These are phyloP conservation scores for Platycheirus rosarum DNA, from an alignment of 2,888 invertebrate species.

Conservation along the genomic window DNA sequence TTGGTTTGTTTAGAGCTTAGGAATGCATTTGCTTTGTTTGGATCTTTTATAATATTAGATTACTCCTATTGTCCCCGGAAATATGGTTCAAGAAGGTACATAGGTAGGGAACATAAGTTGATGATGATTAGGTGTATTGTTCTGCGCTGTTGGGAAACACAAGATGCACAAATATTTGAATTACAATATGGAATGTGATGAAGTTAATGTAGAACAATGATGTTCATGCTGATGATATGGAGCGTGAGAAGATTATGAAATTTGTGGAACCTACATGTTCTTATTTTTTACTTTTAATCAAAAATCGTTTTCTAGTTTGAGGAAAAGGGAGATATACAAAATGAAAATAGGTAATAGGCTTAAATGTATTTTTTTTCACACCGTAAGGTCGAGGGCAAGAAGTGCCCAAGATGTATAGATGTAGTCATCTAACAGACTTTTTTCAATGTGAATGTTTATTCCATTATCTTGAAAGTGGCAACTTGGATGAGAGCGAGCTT, in stretches of 20 bases:
- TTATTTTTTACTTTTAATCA: too few species aligned
- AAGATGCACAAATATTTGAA: conserved; percentile 31
- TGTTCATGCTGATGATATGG: background rate
- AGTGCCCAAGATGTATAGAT: too few species aligned
- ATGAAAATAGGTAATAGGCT: too few species aligned
- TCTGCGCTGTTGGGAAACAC: background rate
- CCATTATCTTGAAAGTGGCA: too few species aligned
- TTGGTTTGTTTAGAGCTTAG: conserved; percentile 46
- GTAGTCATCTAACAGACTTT: too few species aligned
- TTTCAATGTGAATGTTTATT: too few species aligned
- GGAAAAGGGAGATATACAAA: too few species aligned
- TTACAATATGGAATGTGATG: background rate
- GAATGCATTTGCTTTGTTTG: conserved; percentile 57
- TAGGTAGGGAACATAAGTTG: conserved; percentile 37
- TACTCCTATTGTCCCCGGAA: conserved; percentile 59
- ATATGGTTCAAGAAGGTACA: conserved; percentile 43
- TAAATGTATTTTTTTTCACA: too few species aligned
- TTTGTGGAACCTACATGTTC: too few species aligned
- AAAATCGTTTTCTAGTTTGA: too few species aligned
- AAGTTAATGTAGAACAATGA: conserved; percentile 14
- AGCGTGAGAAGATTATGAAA: background rate
- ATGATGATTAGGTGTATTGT: conserved; percentile 46
- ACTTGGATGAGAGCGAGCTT: too few species aligned
- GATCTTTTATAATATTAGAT: conserved; percentile 54
- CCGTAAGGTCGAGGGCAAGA: too few species aligned